phyloP scores from a whole-genome alignment of 2,797 vertebrate genomes.

The Trachurus trachurus region DNA sequence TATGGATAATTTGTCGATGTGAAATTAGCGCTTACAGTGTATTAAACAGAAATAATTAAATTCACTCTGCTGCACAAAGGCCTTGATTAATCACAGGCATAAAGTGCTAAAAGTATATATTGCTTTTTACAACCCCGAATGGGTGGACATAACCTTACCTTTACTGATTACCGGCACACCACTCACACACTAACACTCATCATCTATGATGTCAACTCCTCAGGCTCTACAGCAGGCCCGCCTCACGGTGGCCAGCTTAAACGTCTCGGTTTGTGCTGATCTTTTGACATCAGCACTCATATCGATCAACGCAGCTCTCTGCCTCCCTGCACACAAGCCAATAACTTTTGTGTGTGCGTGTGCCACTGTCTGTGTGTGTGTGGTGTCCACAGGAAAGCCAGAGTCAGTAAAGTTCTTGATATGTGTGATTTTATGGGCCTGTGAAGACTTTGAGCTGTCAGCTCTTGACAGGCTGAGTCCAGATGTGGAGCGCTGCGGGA shows the following conservation, averaged over 20 bases:
- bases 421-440: slow-evolving; percentile 27
- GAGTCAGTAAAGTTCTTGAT: slow-evolving; percentile 23
- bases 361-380: background rate
- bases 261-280: slow-evolving; percentile 55
- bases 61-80: background rate
- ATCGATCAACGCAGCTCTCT: slow-evolving; percentile 54
- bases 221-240: slow-evolving; percentile 18
- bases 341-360: slow-evolving; percentile 21
- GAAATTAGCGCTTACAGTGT: background rate
- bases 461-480: slow-evolving; percentile 19
- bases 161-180: slow-evolving; percentile 30
- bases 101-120: slow-evolving; percentile 27
- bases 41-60: background rate
- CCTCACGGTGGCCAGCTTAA: slow-evolving; percentile 31
- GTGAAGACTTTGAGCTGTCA: slow-evolving; percentile 53
- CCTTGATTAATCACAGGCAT: background rate
- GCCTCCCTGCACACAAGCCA: slow-evolving; percentile 39
- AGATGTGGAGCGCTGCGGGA: slow-evolving; percentile 35
- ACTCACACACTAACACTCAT: background rate
- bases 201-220: slow-evolving; percentile 29
- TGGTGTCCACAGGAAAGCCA: slow-evolving; percentile 10
- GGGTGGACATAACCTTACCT: slow-evolving; percentile 22
- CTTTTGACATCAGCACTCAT: slow-evolving; percentile 55
- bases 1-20: slow-evolving; percentile 1
- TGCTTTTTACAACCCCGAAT: slow-evolving; percentile 18